Evolutionary conservation across 1,140 invertebrate species (phyloP), one percentile per base, ranked within the genome.

Genomic region (Eciton burchellii): DNA sequence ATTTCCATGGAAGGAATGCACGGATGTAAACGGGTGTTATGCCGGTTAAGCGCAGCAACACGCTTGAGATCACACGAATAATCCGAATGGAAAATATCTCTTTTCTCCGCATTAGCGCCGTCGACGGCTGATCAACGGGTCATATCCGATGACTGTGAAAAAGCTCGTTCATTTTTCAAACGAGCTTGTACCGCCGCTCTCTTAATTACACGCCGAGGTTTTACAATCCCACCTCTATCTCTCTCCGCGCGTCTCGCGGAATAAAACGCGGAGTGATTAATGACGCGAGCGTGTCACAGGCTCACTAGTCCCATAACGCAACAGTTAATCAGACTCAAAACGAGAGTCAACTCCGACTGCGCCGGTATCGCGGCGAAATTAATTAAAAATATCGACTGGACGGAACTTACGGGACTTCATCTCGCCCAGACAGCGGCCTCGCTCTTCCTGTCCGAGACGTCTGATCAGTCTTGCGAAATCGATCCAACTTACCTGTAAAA

Each of bases 401-500:
- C 35, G 12, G n/a, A n/a, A 71, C 57, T 29, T 60, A 45, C 81
- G 49, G 16, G 29, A 0, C 29, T 66, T 35, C 24, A 45, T 16
- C 24, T 57, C 41, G 21, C 83, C 47, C 49, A 26, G 54, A 47
- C 62, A 26, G 52, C 49, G 65, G 49, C n/a, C 63, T 63, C 16
- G 66, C 43, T 65, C 60, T 19, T 49, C 9, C 12, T 59, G 35
- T 24, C 62, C 4, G 19, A 29, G 62, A 84, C 47, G 52, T 24
- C 60, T 70, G 35, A 57, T 35, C 19, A 26, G 3, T 47, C 66
- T 59, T 57, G 62, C 8, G 3, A 24, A 71, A 70, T 52, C 35
- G 43, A 57, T 35, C 16, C 21, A 60, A 77, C 84, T 86, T 85
- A 86, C 84, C 85, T 86, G 84, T 65, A 86, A 86, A 43, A n/a